Evolutionary conservation across 2,113 vertebrate genomes (phyloP).

Genomic region (Tringa solitaria): DNA sequence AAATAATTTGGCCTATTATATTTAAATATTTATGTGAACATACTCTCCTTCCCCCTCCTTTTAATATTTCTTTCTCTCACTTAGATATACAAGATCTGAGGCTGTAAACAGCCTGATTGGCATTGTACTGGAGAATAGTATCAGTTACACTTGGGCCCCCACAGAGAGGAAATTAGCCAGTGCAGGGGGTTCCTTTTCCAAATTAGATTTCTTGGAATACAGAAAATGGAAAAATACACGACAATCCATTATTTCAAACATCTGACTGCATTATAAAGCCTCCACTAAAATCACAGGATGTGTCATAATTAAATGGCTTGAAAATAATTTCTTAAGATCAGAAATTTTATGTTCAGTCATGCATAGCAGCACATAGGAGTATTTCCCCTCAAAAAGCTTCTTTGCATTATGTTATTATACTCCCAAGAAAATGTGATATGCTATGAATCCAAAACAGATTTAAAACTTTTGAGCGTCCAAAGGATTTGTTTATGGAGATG

Average conservation of each 20-base stretch:
- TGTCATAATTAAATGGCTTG: constrained; percentile 11
- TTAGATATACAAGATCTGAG: background rate
- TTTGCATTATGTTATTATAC: background rate
- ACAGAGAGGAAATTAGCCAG: background rate
- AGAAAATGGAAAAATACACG: background rate
- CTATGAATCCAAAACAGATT: background rate
- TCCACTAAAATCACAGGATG: background rate
- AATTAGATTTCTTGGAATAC: constrained; percentile 21
- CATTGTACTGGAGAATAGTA: background rate
- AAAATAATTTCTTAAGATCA: constrained; percentile 29
- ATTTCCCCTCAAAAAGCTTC: background rate
- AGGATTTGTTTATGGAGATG: background rate
- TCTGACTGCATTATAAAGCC: background rate
- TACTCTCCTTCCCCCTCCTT: background rate
- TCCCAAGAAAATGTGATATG: background rate
- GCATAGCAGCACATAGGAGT: background rate
- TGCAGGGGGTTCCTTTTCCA: background rate
- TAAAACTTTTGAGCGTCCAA: background rate
- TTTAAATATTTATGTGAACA: constrained; percentile 40
- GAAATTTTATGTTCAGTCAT: background rate
- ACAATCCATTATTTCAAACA: constrained; percentile 30
- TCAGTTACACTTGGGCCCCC: background rate
- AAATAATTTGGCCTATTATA: constrained; percentile 5
- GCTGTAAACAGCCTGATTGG: background rate
- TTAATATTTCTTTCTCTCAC: background rate